phyloP scores from a whole-genome alignment of 2,888 invertebrate genomes.

The Halocaridina rubra region DNA sequence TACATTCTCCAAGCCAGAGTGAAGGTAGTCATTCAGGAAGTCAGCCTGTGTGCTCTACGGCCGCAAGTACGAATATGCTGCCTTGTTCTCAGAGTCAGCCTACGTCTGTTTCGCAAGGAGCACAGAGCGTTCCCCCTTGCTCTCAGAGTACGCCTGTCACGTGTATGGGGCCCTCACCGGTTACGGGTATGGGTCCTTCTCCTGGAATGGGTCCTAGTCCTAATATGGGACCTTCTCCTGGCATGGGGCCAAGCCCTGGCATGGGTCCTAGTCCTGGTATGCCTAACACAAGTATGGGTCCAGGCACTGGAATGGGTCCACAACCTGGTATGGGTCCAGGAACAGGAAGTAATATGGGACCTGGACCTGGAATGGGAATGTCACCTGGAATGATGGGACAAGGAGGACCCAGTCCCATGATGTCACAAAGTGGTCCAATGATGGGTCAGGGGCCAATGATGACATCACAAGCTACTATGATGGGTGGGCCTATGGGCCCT shows the following conservation, averaged over 20 bases:
- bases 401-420: conserved; percentile 66
- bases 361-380: conserved; percentile 61
- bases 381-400: conserved; percentile 66
- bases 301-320: conserved; percentile 63
- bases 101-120: conserved; percentile 15
- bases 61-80: conserved; percentile 26
- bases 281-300: conserved; percentile 58
- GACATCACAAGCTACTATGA: conserved; percentile 56
- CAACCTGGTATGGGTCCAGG: conserved; percentile 39
- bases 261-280: conserved; percentile 62
- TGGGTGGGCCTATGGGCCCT: conserved; percentile 63
- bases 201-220: conserved; percentile 65
- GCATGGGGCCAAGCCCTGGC: conserved; percentile 63
- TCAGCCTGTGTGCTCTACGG: conserved; percentile 30
- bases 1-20: conserved; percentile 62
- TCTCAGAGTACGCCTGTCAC: conserved; percentile 60
- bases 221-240: conserved; percentile 65
- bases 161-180: conserved; percentile 61
- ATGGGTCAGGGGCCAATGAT: conserved; percentile 63
- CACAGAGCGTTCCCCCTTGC: conserved; percentile 56
- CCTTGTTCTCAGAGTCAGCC: conserved; percentile 49
- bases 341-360: conserved; percentile 63
- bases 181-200: conserved; percentile 55
- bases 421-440: conserved; percentile 64
- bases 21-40: conserved; percentile 11